phyloP scores from a whole-genome alignment of 2,797 vertebrate genomes.

The Neostethus bicornis region DNA sequence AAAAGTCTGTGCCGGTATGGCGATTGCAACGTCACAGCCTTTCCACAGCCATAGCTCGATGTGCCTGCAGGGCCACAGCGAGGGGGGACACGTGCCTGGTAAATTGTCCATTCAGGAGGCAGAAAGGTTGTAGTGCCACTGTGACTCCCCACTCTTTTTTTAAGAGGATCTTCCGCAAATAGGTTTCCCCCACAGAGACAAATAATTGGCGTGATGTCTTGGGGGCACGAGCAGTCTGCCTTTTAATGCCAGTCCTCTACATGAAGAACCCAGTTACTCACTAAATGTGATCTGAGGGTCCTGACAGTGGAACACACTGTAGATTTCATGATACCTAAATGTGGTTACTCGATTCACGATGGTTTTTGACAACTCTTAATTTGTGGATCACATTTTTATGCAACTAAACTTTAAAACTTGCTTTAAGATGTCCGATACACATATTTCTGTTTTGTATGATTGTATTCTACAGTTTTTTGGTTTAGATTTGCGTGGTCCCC shows the following conservation, averaged over 20 bases:
- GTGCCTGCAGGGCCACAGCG: constrained; percentile 52
- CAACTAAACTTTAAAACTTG: background rate
- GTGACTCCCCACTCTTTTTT: constrained; percentile 63
- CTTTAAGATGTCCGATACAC: too few relatives aligned
- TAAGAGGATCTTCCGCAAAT: constrained; percentile 74
- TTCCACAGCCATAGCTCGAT: constrained; percentile 50
- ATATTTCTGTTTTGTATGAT: too few relatives aligned
- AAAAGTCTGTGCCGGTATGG: constrained; percentile 41
- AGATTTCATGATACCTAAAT: background rate
- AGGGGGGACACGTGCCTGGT: constrained; percentile 58
- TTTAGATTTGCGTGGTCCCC: too few relatives aligned
- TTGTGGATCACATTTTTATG: constrained; percentile 3
- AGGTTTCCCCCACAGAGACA: constrained; percentile 78
- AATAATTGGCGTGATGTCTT: constrained; percentile 82
- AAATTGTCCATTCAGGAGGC: constrained; percentile 70
- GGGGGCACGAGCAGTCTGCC: constrained; percentile 67
- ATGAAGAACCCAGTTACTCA: constrained; percentile 66
- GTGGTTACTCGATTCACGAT: background rate
- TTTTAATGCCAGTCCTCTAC: constrained; percentile 72
- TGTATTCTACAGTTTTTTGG: too few relatives aligned
- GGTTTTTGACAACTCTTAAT: constrained; percentile 3
- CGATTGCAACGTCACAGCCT: constrained; percentile 55
- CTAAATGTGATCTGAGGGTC: constrained; percentile 50
- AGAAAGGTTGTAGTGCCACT: constrained; percentile 43
- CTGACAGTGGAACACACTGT: constrained; percentile 13